phyloP scores from a whole-genome alignment of 2,888 invertebrate genomes.

The Dermolepida albohirtum region DNA sequence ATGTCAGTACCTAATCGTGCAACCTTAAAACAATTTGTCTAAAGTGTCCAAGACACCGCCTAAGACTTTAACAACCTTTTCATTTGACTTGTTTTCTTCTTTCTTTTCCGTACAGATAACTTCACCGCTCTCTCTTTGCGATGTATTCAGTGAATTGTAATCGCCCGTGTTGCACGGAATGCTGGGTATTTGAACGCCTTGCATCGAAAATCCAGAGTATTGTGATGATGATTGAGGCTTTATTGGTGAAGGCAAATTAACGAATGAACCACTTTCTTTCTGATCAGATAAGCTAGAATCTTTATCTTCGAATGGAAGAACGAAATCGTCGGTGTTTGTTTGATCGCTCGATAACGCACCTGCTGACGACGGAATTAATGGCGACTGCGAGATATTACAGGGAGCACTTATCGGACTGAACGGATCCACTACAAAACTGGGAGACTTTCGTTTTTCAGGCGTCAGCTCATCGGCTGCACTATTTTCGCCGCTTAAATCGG shows the following conservation, averaged over 20 bases:
- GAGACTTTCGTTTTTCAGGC: slow-evolving; percentile 59
- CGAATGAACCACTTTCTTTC: slow-evolving; percentile 19
- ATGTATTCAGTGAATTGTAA: slow-evolving; percentile 55
- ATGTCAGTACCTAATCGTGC: slow-evolving; percentile 13
- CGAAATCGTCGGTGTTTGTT: slow-evolving; percentile 48
- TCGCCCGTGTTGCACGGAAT: slow-evolving; percentile 76
- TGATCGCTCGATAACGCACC: not conserved
- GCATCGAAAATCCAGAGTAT: slow-evolving; percentile 72
- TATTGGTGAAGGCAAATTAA: slow-evolving; percentile 43
- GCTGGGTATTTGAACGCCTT: slow-evolving; percentile 73
- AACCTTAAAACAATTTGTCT: slow-evolving; percentile 46
- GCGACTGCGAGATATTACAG: slow-evolving; percentile 59
- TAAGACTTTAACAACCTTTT: slow-evolving; percentile 46
- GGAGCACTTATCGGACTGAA: slow-evolving; percentile 69
- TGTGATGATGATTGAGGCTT: slow-evolving; percentile 61
- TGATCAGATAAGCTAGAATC: slow-evolving; percentile 27
- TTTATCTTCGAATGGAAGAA: slow-evolving; percentile 32
- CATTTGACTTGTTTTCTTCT: slow-evolving; percentile 38
- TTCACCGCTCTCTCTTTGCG: slow-evolving; percentile 13
- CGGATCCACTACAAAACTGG: slow-evolving; percentile 65
- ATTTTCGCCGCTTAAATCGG: slow-evolving; percentile 80
- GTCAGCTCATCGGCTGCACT: slow-evolving; percentile 72
- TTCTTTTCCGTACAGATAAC: slow-evolving; percentile 16
- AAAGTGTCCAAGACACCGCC: slow-evolving; percentile 46
- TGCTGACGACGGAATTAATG: slow-evolving; percentile 57